phyloP scores from a whole-genome alignment of 2,888 invertebrate genomes.

The Eupithecia abbreviata region DNA sequence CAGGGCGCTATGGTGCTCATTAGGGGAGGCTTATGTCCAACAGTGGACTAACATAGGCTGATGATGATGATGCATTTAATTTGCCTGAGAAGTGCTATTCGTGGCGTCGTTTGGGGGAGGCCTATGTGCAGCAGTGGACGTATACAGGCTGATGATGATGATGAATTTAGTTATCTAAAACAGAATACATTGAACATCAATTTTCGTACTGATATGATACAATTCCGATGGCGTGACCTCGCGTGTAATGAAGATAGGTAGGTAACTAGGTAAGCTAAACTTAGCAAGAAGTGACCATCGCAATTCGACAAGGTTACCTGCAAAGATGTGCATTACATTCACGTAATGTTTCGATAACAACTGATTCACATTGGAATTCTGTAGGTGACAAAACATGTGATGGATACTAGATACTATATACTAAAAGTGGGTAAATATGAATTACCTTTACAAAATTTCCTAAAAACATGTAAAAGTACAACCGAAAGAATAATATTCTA shows the following conservation, averaged over 20 bases:
- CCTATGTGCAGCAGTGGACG: no score
- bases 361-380: not conserved
- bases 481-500: not conserved
- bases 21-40: no score
- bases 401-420: not conserved
- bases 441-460: not conserved
- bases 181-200: not conserved
- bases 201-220: not conserved
- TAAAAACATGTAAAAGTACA: not conserved
- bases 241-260: not conserved
- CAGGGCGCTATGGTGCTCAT: no score
- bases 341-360: not conserved
- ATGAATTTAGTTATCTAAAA: not conserved
- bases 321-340: not conserved
- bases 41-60: no score
- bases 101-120: no score
- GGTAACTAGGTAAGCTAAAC: not conserved
- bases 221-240: not conserved
- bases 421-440: not conserved
- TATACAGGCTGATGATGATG: no score
- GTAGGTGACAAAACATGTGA: not conserved
- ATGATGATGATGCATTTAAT: no score
- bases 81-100: no score
- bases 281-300: slow-evolving; percentile 4
- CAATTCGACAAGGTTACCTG: slow-evolving; percentile 1